Evolutionary conservation across 1,140 invertebrate genomes (phyloP), one percentile per base, ranked within the genome.

Genomic region (Nephila pilipes): DNA sequence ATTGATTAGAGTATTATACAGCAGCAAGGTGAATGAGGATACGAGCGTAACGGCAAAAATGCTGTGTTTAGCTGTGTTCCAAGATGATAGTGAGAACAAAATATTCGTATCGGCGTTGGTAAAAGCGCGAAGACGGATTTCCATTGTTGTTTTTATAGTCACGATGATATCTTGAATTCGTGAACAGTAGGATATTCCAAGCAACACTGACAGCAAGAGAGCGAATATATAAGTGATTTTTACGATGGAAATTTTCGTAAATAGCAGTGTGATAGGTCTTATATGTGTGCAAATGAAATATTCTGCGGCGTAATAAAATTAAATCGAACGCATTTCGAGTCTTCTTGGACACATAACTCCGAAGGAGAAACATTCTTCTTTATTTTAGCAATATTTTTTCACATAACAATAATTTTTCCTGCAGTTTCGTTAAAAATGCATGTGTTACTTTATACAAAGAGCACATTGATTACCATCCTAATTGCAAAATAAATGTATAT

Each of bases 1-100:
- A 75, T 75, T 75, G 69, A 75, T 75, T 75, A 36, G 69, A 18
- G 16, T 32, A 75, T 75, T 75, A 75, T 75, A 29, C 69, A 36
- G 29, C 69, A 75, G 29, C 69, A 36, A 36, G 29, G 69, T 75
- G 69, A 36, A 75, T 75, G 29, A 36, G 69, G 32, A 32, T 36
- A 29, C 29, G 29, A 32, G 14, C 38, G 20, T 25, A 55, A 83
- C 38, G 54, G n/a, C 80, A 4, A 4, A 46, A 46, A 54, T 54
- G 1, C 18, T 54, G 38, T 83, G 16, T 55, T 55, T 83, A 22
- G 12, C 22, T 55, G 80, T 83, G 12, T 29, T 54, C 29, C 22
- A n/a, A 54, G 22, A 83, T 55, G 80, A 12, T 46, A 54, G 18
- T n/a, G n/a, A 83, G 80, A 14, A 54, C 14, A 83, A 80, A 20